Evolutionary conservation across 2,797 vertebrate species (phyloP), one percentile per base, ranked within the genome.

Genomic region (Lithobates pipiens): DNA sequence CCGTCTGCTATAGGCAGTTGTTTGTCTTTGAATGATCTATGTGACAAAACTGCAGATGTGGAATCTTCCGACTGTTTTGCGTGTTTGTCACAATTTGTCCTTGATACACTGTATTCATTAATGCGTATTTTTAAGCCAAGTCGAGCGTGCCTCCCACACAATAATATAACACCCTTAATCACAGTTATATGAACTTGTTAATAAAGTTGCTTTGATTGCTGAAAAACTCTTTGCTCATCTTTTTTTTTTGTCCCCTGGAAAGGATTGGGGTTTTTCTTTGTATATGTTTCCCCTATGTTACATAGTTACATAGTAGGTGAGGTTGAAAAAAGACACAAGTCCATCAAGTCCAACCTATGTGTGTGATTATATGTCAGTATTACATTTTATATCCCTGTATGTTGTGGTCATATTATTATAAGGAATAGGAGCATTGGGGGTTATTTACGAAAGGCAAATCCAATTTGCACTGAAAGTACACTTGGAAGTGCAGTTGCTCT

Each of bases 91-190:
- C 67, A 67, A 50, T 54, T 36, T 86, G 42, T 73, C 39, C 74
- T 77, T 39, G 57, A 67, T 83, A 68, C 75, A 29, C 29, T 71
- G 65, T 25, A 77, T 72, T 82, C 82, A 86, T 86, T 82, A 77
- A 82, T 77, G 67, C 74, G 73, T 27, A 34, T 54, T 76, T 75
- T 70, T 42, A 70, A 36, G 50, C 74, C 69, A 54, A 72, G 69
- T 9, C 9, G 5, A 71, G 44, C 42, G 2, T 18, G 39, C 79
- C 85, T 65, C 79, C 85, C 68, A 76, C 85, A 80, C 78, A 50
- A 46, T 82, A 82, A 73, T 75, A 67, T 44, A 42, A 39, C 68
- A 77, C 29, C 67, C 10, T 34, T 82, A 86, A 86, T 86, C 67
- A 86, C 50, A 71, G 79, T 72, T 25, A 25, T 76, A 77, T 46